Evolutionary conservation across 2,888 invertebrate species (phyloP).

Genomic region (Chymomyza caudatula): DNA sequence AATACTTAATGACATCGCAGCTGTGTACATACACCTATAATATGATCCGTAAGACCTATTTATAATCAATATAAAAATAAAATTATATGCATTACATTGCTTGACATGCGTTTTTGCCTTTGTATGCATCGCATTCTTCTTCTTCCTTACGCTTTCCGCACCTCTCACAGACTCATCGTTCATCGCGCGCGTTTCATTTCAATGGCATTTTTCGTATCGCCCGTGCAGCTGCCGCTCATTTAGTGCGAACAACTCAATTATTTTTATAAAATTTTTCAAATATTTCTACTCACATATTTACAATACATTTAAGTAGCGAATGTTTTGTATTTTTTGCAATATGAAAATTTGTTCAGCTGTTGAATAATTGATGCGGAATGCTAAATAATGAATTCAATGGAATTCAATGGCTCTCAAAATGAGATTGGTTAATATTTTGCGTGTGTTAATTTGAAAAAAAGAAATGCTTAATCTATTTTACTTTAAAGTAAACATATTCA

Average conservation of each 20-base stretch:
- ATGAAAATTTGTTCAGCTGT: not conserved
- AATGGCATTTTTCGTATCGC: not conserved
- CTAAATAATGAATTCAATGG: not conserved
- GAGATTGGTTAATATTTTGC: not conserved
- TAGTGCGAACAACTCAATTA: constrained; percentile 29
- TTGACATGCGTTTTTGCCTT: not conserved
- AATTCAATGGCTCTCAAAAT: not conserved
- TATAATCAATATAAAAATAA: not conserved
- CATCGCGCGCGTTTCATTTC: not conserved
- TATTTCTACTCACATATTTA: not conserved
- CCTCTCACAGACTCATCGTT: not conserved
- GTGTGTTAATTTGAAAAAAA: not conserved
- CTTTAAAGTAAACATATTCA: too few relatives aligned
- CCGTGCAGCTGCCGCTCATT: constrained; percentile 17
- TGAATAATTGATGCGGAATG: not conserved
- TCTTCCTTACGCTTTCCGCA: not conserved
- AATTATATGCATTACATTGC: not conserved
- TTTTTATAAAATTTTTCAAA: constrained; percentile 1
- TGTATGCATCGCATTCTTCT: not conserved
- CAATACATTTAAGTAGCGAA: not conserved
- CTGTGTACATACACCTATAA: not conserved
- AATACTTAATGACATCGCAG: not conserved
- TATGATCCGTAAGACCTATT: not conserved
- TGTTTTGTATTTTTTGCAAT: not conserved
- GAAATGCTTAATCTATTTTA: too few relatives aligned